Base-by-base conservation (phyloP, 2,888 invertebrate genomes). In the Eupithecia subumbrata region DNA sequence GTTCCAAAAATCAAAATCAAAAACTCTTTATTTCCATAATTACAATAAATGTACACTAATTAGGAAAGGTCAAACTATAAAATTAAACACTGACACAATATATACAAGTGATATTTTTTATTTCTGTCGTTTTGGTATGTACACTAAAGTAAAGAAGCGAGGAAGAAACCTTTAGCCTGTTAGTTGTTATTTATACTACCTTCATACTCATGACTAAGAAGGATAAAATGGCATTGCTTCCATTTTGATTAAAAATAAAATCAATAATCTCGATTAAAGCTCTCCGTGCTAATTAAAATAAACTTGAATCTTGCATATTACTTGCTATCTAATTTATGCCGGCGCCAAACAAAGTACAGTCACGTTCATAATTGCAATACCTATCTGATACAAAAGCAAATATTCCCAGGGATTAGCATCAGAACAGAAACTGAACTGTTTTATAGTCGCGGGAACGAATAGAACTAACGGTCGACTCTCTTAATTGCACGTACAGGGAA, bases 391-490 rank as follows among this genome's bases (percentile, higher is more conserved):
- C 82, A 86, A 85, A 84, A 81, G 82, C 75, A 64, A 79, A 80
- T 82, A 78, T 91, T 91, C 89, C 85, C 90, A 92, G 88, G 85
- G 84, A 84, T 85, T 85, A 85, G 78, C 85, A 84, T 85, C 75
- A 67, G 75, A 83, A 86, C 77, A 85, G 81, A 77, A 75, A 75
- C 73, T 75, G 82, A 84, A 85, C 83, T 83, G 82, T 84, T 84
- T 86, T 84, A 83, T 83, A 84, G 85, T 81, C 84, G 85, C 87
- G 89, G 86, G 88, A 91, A 90, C 82, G 79, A 80, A 82, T 85
- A 86, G 84, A 85, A 83, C 79, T 90, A 89, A 84, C 83, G 83
- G 87, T 85, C 71, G 66, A 75, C 73, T 71, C 71, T 84, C 84
- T 87, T 88, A 86, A 85, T 86, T 87, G 82, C 79, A 75, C 73